These are phyloP conservation scores for Girardinus metallicus DNA, from an alignment of 2,797 vertebrate species.

Conservation along the genomic window DNA sequence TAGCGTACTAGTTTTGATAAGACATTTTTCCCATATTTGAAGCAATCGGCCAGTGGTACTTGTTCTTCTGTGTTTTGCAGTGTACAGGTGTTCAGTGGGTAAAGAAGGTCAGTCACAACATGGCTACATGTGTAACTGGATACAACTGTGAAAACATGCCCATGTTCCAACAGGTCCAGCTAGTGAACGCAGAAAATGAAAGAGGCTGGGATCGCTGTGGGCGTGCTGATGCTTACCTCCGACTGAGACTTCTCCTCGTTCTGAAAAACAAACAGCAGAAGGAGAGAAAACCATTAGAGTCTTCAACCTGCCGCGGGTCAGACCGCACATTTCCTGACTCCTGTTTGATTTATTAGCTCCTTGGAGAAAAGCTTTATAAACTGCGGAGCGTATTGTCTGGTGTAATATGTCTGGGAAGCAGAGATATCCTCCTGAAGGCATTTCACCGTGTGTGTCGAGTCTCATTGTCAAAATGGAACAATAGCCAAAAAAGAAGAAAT, in stretches of 20 bases:
- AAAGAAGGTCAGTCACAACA: slow-evolving; percentile 53
- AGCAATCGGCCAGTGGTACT: too few relatives aligned
- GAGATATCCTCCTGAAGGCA: slow-evolving; percentile 66
- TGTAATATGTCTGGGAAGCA: slow-evolving; percentile 67
- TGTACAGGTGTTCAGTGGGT: slow-evolving; percentile 56
- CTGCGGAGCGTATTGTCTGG: slow-evolving; percentile 40
- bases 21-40: too few relatives aligned
- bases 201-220: slow-evolving; percentile 35
- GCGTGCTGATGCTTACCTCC: slow-evolving; percentile 86
- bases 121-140: slow-evolving; percentile 62
- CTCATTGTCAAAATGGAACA: slow-evolving; percentile 59
- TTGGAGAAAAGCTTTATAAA: slow-evolving; percentile 45
- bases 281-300: slow-evolving; percentile 49
- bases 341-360: slow-evolving; percentile 43
- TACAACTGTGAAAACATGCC: slow-evolving; percentile 47
- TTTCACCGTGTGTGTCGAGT: slow-evolving; percentile 32
- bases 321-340: slow-evolving; percentile 19
- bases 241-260: slow-evolving; percentile 98
- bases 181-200: slow-evolving; percentile 47
- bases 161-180: slow-evolving; percentile 58
- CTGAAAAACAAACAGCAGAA: slow-evolving; percentile 74
- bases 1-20: too few relatives aligned
- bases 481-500: slow-evolving; percentile 44
- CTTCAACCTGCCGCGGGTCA: slow-evolving; percentile 18
- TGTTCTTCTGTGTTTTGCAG: slow-evolving; percentile 1